Percentiles rank a stretch among this genome's conserved stretches.
phyloP scores from a whole-genome alignment of 2,113 vertebrate genomes.

The Solenodon paradoxus region DNA sequence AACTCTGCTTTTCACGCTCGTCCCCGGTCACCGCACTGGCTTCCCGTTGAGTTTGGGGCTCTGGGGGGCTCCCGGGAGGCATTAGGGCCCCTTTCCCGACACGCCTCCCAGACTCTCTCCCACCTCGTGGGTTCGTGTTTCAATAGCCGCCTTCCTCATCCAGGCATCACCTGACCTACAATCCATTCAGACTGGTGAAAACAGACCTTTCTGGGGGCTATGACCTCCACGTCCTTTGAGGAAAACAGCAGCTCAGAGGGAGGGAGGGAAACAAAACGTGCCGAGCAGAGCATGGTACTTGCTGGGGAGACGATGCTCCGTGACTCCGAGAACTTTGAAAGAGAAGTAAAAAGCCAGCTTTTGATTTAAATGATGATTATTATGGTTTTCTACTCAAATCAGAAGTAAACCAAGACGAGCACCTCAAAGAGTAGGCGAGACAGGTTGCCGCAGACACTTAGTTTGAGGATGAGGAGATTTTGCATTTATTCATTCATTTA shows the following conservation, averaged over 20 bases:
- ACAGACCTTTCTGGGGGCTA: constrained; percentile 32
- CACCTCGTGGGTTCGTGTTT: constrained; percentile 3
- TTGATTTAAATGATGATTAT: not conserved
- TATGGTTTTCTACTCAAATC: not conserved
- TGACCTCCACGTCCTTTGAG: constrained; percentile 12
- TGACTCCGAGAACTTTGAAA: not conserved
- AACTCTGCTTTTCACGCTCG: constrained; percentile 21
- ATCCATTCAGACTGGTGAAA: constrained; percentile 38
- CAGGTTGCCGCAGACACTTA: not conserved
- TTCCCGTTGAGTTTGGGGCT: not conserved
- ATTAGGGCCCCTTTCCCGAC: not conserved
- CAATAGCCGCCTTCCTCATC: constrained; percentile 50
- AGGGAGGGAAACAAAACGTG: not conserved
- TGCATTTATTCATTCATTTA: not conserved
- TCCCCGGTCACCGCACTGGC: not conserved
- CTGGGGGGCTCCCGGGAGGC: not conserved
- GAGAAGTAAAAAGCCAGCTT: not conserved
- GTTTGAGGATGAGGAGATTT: not conserved
- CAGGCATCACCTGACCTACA: constrained; percentile 43
- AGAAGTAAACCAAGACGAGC: not conserved
- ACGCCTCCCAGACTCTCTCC: constrained; percentile 37
- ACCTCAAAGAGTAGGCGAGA: not conserved
- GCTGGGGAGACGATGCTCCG: not conserved
- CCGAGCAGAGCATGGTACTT: not conserved
- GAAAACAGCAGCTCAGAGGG: constrained; percentile 15